Evolutionary conservation across 2,797 vertebrate species (phyloP), one percentile per base, ranked within the genome.

Genomic region (Oryzias sinensis): DNA sequence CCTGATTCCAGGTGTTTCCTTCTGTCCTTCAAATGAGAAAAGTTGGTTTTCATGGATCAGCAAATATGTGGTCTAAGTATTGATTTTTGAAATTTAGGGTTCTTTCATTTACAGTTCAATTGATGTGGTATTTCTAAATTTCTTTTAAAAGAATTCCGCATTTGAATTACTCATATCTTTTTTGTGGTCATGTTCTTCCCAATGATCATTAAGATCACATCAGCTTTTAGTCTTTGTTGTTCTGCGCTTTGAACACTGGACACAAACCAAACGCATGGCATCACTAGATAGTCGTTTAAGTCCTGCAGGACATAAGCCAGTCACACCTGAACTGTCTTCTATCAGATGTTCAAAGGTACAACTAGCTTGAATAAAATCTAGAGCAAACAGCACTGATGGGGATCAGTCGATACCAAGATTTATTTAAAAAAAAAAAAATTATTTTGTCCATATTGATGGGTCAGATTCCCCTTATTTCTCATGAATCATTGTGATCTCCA

Each of bases 21-120:
- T 43, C 43, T 58, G 46, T 64, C 66, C 45, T 54, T 49, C 43
- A 69, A 64, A 42, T 22, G 18, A 11, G 53, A 54, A 18, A 7
- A 14, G 2, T 62, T 18, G 55, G 29, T 68, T 54, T 53, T 61
- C 41, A 56, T 45, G 58, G 48, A 47, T 68, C 41, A 40, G 15
- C 20, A 43, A 45, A 18, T 17, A 9, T 58, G 59, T 6, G 56
- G 43, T 40, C 56, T 43, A 13, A 27, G 42, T 61, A 13, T 7
- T 18, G 9, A 6, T 27, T n/a, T 40, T 42, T 11, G 63, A 41
- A 11, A 68, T 57, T 57, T 20, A 51, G 54, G 15, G 47, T 55
- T 59, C 65, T 49, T 59, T 16, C 18, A 53, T 45, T 33, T 15
- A 6, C n/a, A 25, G 50, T 49, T 62, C 18, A 53, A 57, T 53